Evolutionary conservation across 2,888 invertebrate genomes (phyloP), one percentile per base, ranked within the genome.

Genomic region (Thecocarcelia acutangulata): DNA sequence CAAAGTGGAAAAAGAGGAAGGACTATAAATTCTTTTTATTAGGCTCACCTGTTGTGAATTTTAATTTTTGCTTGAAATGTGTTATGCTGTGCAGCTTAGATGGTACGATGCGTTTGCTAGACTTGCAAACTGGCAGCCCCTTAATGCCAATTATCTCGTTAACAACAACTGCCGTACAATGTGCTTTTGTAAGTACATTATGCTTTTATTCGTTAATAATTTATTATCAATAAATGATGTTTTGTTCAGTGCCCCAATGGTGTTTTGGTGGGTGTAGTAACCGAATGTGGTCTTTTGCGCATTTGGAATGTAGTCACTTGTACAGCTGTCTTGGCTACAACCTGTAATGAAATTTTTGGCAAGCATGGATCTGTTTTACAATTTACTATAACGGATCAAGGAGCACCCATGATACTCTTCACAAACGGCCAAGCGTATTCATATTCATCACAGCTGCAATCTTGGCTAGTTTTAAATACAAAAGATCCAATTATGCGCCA

Each of bases 371-470:
- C 93, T 92, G 79, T 93, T 92, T 83, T 93, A 92, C 87, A 93
- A 92, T 74, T 92, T 93, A 86, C 91, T 89, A 84, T 90, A 87
- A 86, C 95, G 13, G 94, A 96, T 83, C 94, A 95, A 83, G 96
- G 96, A 28, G 93, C 94, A 87, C 97, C 97, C 0, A 92, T 97
- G 88, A 92, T 98, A 83, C 93, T 95, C n/a, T 92, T 98, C 42
- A 95, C 94, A 40, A 96, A 95, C 88, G 96, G 97, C 24, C 94
- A 95, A 88, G 95, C 97, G 2, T 98, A 95, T 87, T 94, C 96
- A 76, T 98, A 95, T 89, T 95, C 95, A 85, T 92, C 93, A 84
- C 94, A 95, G 87, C 92, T 98, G 87, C 93, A 93, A 86, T 92
- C 94, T 5, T 95, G 96, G 97, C 84, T 92, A 88, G 86, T 90